Conservation (phyloP, 2,888 invertebrate genomes). For the Theodoxus fluviatilis region DNA sequence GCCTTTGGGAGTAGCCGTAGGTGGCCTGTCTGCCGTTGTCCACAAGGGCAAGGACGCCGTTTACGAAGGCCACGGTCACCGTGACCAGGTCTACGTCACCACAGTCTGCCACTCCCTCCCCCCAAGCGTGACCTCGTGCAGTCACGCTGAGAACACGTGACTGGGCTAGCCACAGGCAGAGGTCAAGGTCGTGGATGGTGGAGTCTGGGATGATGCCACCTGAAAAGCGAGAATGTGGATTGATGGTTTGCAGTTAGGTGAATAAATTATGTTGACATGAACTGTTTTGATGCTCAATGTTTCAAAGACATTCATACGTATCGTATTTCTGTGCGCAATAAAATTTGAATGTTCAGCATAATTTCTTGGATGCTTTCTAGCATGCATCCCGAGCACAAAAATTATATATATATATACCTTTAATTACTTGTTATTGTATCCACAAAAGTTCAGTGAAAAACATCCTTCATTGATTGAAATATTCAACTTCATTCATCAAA, state of each 20-base stretch:
- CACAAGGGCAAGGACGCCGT: constrained; percentile 72
- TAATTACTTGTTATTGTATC: no score
- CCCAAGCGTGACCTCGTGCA: constrained; percentile 69
- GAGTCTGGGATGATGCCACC: constrained; percentile 77
- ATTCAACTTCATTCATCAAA: no score
- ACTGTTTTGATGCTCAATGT: no score
- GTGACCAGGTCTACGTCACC: constrained; percentile 74
- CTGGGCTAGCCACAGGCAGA: constrained; percentile 73
- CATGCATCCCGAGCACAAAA: no score
- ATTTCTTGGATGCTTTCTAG: no score
- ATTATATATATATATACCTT: no score
- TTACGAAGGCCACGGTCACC: constrained; percentile 72
- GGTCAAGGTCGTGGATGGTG: constrained; percentile 75
- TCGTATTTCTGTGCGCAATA: no score
- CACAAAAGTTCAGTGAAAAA: no score
- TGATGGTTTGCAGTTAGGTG: not conserved
- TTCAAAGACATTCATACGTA: no score
- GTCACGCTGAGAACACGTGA: constrained; percentile 72
- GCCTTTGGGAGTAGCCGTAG: constrained; percentile 75
- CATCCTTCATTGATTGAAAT: no score
- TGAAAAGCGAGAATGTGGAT: constrained; percentile 33
- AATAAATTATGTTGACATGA: no score
- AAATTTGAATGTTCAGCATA: no score
- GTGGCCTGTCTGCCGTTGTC: constrained; percentile 73
- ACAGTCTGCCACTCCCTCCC: constrained; percentile 71